Evolutionary conservation across 2,797 vertebrate genomes (phyloP).

Genomic region (Anas bernieri): DNA sequence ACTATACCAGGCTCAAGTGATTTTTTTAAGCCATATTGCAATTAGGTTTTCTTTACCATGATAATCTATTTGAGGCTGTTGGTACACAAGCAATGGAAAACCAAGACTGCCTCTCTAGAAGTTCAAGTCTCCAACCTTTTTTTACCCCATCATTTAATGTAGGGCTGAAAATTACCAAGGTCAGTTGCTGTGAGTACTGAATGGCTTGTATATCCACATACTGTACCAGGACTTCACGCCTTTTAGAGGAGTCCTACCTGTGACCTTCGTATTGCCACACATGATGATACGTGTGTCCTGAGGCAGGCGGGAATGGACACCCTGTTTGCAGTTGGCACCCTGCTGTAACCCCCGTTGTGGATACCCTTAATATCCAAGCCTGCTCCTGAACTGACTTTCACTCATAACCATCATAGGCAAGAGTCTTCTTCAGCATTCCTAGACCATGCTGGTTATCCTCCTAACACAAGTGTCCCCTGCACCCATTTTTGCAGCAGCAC

Average conservation of each 20-base stretch:
- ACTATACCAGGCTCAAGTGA: neutral
- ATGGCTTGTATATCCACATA: neutral
- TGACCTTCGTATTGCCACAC: neutral
- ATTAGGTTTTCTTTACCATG: too few relatives aligned
- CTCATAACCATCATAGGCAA: neutral
- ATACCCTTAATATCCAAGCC: neutral
- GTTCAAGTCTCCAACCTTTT: neutral
- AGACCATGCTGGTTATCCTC: neutral
- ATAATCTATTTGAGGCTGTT: neutral
- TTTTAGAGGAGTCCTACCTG: neutral
- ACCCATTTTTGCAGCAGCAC: fast-evolving
- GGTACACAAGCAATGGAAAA: neutral
- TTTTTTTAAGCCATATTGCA: too few relatives aligned
- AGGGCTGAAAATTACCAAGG: neutral
- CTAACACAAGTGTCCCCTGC: fast-evolving
- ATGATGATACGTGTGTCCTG: neutral
- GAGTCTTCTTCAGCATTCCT: neutral
- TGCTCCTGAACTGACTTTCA: neutral
- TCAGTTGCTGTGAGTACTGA: neutral
- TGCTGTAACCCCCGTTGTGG: neutral
- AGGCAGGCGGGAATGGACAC: neutral
- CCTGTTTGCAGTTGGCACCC: neutral
- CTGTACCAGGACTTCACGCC: neutral
- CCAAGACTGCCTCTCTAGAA: neutral
- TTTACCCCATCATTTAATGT: neutral